Evolutionary conservation across 2,888 invertebrate genomes (phyloP), one percentile per base, ranked within the genome.

Genomic region (Quadriops clusia): DNA sequence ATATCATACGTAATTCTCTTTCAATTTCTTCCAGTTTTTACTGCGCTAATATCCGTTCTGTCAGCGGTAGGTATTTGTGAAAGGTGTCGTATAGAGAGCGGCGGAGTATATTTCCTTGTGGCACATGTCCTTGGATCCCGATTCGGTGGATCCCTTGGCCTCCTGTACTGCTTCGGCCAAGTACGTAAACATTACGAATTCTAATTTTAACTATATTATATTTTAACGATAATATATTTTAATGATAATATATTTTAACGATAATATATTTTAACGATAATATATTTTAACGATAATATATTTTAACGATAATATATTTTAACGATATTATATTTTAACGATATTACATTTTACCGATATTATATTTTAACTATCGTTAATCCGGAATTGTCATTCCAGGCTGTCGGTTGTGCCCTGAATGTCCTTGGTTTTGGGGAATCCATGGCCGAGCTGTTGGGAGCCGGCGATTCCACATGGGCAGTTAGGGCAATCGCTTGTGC

Each of bases 1-100:
- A 17, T 28, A 17, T 22, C 26, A 20, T 32, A 17, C 9, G n/a
- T 2, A 28, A 18, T 38, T 23, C 29, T 3, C 4, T 21, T 13
- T 16, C 17, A 12, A 13, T 34, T 70, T 71, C n/a, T n/a, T n/a
- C 44, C 70, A 68, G 91, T 93, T 27, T 74, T 84, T 45, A 81
- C 93, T 41, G 91, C 90, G 16, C 62, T 94, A 48, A 81, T 94
- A 46, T 87, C 91, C 33, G 91, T 94, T 11, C 67, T 95, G 30
- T 91, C 94, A 44, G 93, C 93, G 12, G 89, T 95, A 36, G 95
- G 94, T 24, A 94, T 95, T 46, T 93, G 93, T 66, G 94, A 94
- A 60, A 65, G 93, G 55, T 91, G 91, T 64, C 73, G 86, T 38
- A 82, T 94, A 51, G 90, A 93, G 64, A 89, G 90, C 63, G 95